These are phyloP conservation scores for Aplidium turbinatum DNA, from an alignment of 23 tunicate species.

Conservation along the genomic window DNA sequence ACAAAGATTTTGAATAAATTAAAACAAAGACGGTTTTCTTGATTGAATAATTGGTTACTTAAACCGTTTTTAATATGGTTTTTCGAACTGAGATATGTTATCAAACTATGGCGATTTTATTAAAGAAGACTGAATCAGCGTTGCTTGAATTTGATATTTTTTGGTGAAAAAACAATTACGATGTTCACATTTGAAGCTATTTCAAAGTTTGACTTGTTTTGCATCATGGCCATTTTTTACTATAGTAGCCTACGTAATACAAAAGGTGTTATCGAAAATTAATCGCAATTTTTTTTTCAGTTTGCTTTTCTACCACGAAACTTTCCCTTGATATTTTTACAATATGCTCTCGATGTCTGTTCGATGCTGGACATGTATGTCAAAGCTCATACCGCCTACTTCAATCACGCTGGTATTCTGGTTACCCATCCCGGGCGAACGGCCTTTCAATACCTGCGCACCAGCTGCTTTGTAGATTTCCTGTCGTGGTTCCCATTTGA, in stretches of 20 bases:
- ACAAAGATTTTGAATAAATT: too few species aligned
- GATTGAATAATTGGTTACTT: too few species aligned
- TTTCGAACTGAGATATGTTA: too few species aligned
- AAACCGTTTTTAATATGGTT: too few species aligned
- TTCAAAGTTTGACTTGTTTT: too few species aligned
- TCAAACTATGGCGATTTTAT: neutral
- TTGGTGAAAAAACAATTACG: too few species aligned
- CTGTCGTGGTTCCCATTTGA: slow-evolving; percentile 94
- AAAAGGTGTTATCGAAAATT: neutral
- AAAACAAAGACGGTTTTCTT: too few species aligned
- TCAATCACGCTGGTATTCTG: slow-evolving; percentile 34
- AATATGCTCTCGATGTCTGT: slow-evolving; percentile 64
- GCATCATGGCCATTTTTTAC: too few species aligned
- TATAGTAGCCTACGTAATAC: neutral
- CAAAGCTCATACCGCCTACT: slow-evolving; percentile 73
- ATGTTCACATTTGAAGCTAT: too few species aligned
- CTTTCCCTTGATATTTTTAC: slow-evolving; percentile 39
- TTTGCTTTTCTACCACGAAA: slow-evolving; percentile 65
- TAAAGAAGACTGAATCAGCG: too few species aligned
- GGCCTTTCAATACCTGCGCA: slow-evolving; percentile 57
- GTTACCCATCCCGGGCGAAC: slow-evolving; percentile 71
- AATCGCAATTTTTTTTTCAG: slow-evolving; percentile 30
- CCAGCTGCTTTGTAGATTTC: slow-evolving; percentile 64
- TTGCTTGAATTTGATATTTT: too few species aligned
- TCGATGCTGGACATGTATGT: slow-evolving; percentile 63